Evolutionary conservation across 2,797 vertebrate species (phyloP).

Genomic region (Liparis tanakae): DNA sequence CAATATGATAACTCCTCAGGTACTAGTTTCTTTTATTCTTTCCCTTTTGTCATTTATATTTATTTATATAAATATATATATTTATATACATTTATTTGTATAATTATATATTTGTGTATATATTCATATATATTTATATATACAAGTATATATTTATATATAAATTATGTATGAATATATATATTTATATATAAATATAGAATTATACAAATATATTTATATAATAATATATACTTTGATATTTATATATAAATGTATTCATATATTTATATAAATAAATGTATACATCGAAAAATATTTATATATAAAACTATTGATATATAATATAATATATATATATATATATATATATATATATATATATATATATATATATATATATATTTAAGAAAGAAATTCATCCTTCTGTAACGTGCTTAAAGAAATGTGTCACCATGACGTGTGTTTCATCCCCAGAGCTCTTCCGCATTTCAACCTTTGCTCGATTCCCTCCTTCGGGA

Average conservation of each 20-base stretch:
- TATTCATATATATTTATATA: too few species aligned
- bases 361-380: background rate
- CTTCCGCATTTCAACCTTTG: conserved; percentile 94
- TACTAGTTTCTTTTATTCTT: conserved; percentile 29
- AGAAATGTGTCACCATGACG: background rate
- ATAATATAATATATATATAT: too few species aligned
- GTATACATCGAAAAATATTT: too few species aligned
- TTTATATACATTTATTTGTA: background rate
- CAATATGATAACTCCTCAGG: conserved; percentile 91
- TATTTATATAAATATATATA: background rate
- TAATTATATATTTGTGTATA: background rate
- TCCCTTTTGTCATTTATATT: background rate
- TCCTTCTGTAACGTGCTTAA: background rate
- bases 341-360: too few species aligned
- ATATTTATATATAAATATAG: too few species aligned
- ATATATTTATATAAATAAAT: too few species aligned
- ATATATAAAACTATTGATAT: background rate
- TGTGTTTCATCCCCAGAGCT: conserved; percentile 83
- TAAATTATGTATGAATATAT: too few species aligned
- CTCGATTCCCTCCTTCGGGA: conserved; percentile 84
- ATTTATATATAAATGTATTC: too few species aligned
- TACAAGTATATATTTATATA: too few species aligned
- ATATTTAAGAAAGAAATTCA: background rate
- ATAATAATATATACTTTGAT: too few species aligned
- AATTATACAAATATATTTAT: too few species aligned